Conservation (phyloP, 1,140 invertebrate species). For the Pinna nobilis region DNA sequence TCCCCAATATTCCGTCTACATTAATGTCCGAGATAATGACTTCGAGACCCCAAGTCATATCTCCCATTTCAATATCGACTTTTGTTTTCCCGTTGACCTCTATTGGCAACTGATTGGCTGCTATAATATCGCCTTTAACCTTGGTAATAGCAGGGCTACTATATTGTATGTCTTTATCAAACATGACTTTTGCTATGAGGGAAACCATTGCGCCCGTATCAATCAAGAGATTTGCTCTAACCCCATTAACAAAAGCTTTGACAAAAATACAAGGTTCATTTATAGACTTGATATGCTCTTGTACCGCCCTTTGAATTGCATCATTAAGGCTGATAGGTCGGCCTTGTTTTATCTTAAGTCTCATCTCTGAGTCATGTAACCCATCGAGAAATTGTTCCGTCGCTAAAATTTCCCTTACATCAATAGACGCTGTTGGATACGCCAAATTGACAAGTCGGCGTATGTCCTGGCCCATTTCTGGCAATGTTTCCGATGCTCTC, state of each 20-base stretch:
- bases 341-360: neutral
- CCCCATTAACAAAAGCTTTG: neutral
- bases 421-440: too few relatives aligned
- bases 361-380: constrained; percentile 4
- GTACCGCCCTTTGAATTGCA: neutral
- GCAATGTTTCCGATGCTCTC: neutral
- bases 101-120: neutral
- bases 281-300: neutral
- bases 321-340: neutral
- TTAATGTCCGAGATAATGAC: constrained; percentile 19
- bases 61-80: neutral
- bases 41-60: neutral
- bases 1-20: constrained; percentile 2
- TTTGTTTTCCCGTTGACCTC: neutral
- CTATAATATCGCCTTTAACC: neutral
- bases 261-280: constrained; percentile 2
- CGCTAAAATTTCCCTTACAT: neutral
- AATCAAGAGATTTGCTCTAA: constrained; percentile 13
- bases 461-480: too few relatives aligned
- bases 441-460: too few relatives aligned
- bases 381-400: constrained; percentile 16
- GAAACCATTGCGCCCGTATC: constrained; percentile 31
- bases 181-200: constrained; percentile 1
- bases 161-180: neutral
- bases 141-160: neutral